These are phyloP conservation scores for Ceyx cyanopectus DNA, from an alignment of 2,113 vertebrate genomes.

Conservation along the genomic window DNA sequence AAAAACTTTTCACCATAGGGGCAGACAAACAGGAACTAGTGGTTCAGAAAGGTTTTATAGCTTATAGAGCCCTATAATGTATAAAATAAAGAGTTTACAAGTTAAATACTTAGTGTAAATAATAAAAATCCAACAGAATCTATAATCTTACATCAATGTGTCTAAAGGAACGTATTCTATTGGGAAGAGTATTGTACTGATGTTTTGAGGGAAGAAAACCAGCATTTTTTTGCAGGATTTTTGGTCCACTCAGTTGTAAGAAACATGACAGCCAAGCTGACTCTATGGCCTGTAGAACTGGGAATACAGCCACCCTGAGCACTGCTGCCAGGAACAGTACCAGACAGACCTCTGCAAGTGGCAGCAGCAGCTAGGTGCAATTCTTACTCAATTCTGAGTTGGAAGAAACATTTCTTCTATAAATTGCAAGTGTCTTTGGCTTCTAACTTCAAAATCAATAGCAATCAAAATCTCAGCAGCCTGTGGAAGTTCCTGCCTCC, in stretches of 20 bases:
- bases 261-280: neutral
- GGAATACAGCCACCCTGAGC: neutral
- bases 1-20: neutral
- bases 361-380: neutral
- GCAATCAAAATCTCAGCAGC: constrained; percentile 47
- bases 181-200: neutral
- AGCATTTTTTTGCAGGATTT: neutral
- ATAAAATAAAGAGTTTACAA: neutral
- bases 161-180: too few species aligned
- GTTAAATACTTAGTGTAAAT: neutral
- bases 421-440: neutral
- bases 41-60: neutral
- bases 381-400: neutral
- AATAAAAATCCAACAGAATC: neutral
- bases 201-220: neutral
- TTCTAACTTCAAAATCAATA: constrained; percentile 39
- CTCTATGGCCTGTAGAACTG: neutral
- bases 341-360: neutral
- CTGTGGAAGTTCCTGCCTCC: neutral
- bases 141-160: neutral
- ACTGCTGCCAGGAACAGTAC: neutral
- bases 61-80: neutral
- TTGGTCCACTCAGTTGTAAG: neutral
- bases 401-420: neutral
- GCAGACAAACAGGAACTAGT: neutral